phyloP scores from a whole-genome alignment of 2,113 vertebrate species.

The Lepisosteus osseus region DNA sequence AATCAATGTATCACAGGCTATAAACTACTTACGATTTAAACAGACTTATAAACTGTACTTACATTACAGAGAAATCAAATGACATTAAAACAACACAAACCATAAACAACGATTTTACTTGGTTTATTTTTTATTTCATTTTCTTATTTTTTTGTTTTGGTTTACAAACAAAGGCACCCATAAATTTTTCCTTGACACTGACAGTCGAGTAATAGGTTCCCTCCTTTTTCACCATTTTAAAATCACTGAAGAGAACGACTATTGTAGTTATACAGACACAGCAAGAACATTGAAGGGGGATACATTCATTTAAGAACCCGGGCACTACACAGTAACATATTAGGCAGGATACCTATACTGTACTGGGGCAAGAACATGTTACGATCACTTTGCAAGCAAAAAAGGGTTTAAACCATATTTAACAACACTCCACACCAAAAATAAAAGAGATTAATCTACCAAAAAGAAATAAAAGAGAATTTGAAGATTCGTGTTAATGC shows the following conservation, averaged over 20 bases:
- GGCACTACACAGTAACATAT: constrained; percentile 6
- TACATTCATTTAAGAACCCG: background rate
- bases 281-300: background rate
- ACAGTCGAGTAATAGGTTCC: constrained; percentile 30
- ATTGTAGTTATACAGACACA: constrained; percentile 1
- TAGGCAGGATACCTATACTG: background rate
- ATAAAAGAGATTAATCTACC: background rate
- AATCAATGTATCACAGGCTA: too few relatives aligned
- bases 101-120: constrained; percentile 30
- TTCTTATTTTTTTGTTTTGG: constrained; percentile 68
- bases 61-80: too few relatives aligned
- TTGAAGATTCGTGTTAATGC: constrained; percentile 8
- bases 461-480: background rate
- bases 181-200: constrained; percentile 65
- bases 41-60: too few relatives aligned
- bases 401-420: background rate
- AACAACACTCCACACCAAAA: background rate
- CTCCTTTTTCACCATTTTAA: background rate
- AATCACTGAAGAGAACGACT: constrained; percentile 13
- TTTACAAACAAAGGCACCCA: constrained; percentile 91
- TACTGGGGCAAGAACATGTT: constrained; percentile 7
- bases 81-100: too few relatives aligned
- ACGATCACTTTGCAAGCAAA: constrained; percentile 6
- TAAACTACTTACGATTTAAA: too few relatives aligned
- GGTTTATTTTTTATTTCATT: constrained; percentile 48